Evolutionary conservation across 1,140 invertebrate species (phyloP).

Genomic region (Achatina immaculata): DNA sequence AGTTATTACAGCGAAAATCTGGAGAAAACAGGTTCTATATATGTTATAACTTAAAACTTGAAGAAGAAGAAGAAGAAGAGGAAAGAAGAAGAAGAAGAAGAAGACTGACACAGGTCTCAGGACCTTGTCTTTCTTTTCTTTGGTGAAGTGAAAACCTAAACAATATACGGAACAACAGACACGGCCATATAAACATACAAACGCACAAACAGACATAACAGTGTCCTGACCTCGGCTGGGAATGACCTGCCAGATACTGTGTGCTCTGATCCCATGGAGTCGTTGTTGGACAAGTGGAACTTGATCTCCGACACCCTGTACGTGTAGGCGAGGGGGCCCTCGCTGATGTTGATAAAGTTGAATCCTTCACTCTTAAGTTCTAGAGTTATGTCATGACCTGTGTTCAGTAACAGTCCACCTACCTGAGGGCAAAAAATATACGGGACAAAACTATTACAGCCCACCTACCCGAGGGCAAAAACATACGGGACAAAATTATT

Average conservation of each 20-base stretch:
- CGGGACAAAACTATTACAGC: neutral
- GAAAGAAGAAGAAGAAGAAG: too few relatives aligned
- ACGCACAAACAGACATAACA: neutral
- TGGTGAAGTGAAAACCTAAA: too few relatives aligned
- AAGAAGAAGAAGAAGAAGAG: too few relatives aligned
- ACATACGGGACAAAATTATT: too few relatives aligned
- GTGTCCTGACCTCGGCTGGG: constrained; percentile 73
- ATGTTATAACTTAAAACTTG: too few relatives aligned
- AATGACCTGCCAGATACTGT: constrained; percentile 46
- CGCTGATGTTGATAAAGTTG: constrained; percentile 86
- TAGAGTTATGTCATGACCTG: constrained; percentile 93
- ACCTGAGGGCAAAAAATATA: constrained; percentile 77
- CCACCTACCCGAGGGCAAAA: too few relatives aligned
- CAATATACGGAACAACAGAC: too few relatives aligned
- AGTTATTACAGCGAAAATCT: too few relatives aligned
- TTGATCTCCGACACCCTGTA: constrained; percentile 82
- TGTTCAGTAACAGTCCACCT: constrained; percentile 89
- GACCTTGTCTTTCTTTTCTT: too few relatives aligned
- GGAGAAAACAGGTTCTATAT: too few relatives aligned
- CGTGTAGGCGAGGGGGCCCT: constrained; percentile 93
- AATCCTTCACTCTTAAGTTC: constrained; percentile 85
- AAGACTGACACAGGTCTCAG: too few relatives aligned
- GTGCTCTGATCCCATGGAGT: constrained; percentile 51
- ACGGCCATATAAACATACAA: too few relatives aligned
- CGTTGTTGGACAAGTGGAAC: constrained; percentile 92